Conservation (phyloP, 2,113 vertebrate genomes). For the Syrrhaptes paradoxus region DNA sequence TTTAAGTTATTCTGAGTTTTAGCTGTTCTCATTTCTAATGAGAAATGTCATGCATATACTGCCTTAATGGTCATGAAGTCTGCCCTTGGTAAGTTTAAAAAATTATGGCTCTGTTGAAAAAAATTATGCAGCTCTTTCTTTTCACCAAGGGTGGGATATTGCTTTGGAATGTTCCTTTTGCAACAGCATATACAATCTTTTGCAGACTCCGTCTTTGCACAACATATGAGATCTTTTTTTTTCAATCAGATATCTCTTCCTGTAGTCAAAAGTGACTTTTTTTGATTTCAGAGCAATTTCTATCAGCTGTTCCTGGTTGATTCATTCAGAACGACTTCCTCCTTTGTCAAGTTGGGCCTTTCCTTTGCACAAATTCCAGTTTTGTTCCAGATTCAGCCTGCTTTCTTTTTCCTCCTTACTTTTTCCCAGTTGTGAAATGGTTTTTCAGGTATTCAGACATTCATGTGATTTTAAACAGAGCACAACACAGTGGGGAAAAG, state of each 20-base stretch:
- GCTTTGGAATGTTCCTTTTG: background rate
- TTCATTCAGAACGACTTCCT: background rate
- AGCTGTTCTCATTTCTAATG: background rate
- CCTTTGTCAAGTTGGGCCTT: background rate
- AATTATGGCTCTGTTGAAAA: background rate
- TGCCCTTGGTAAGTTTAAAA: background rate
- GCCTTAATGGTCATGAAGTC: background rate
- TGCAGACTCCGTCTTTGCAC: background rate
- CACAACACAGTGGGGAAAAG: rapidly evolving
- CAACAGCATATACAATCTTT: background rate
- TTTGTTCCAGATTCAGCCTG: background rate
- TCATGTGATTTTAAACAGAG: background rate
- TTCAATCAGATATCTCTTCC: background rate
- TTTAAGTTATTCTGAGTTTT: background rate
- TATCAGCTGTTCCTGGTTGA: background rate
- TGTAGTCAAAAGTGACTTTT: background rate
- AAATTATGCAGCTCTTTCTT: background rate
- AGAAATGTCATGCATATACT: background rate
- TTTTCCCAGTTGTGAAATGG: background rate
- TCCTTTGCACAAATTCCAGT: background rate
- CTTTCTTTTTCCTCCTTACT: background rate
- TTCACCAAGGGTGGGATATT: background rate
- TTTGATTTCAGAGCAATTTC: background rate
- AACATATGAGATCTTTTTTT: background rate
- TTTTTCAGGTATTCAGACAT: background rate